Percentiles rank a stretch among this genome's conserved stretches.
Conservation (phyloP, 2,113 vertebrate genomes). For the Epinephelus fuscoguttatus region DNA sequence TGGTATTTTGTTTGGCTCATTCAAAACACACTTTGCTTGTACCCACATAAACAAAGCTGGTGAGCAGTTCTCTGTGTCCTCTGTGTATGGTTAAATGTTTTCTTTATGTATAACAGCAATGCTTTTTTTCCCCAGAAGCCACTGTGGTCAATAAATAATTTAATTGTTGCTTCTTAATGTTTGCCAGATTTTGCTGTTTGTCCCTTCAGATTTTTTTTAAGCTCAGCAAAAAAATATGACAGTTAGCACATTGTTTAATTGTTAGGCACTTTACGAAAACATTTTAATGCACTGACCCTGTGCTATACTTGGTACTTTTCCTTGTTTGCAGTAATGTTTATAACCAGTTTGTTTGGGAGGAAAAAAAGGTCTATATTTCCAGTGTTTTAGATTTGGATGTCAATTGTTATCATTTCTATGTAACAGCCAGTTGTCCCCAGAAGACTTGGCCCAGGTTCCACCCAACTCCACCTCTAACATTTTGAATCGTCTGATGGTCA, state of each 20-base stretch:
- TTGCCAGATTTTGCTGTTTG: too few relatives aligned
- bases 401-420: not conserved
- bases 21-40: too few relatives aligned
- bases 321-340: not conserved
- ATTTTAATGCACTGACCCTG: not conserved
- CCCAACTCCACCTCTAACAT: conserved; percentile 97
- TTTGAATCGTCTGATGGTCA: conserved; percentile 93
- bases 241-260: not conserved
- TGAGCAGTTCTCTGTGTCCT: too few relatives aligned
- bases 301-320: not conserved
- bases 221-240: not conserved
- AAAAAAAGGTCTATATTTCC: not conserved
- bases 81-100: too few relatives aligned
- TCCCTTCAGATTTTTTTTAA: too few relatives aligned
- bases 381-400: not conserved
- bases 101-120: too few relatives aligned
- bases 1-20: too few relatives aligned
- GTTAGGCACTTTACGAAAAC: not conserved
- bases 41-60: too few relatives aligned
- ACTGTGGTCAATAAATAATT: too few relatives aligned
- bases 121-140: too few relatives aligned
- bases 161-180: too few relatives aligned
- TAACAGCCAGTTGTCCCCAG: conserved; percentile 91
- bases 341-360: not conserved
- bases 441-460: conserved; percentile 94